Conservation (phyloP, 2,888 invertebrate species). For the Lamproptera curius region DNA sequence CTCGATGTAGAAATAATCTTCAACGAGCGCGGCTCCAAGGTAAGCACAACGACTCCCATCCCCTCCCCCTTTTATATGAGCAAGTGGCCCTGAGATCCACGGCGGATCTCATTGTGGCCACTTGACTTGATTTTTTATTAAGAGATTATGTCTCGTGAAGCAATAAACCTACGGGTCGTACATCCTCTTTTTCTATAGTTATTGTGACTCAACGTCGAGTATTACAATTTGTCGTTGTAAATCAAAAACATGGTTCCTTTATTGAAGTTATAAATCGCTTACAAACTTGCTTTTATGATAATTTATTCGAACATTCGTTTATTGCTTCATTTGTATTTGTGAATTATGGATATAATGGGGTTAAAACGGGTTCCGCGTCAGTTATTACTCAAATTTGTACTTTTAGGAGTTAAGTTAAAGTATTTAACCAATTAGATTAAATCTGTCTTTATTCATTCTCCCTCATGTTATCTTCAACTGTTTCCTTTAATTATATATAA, state of each 20-base stretch:
- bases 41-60: constrained; percentile 77
- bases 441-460: background rate
- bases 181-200: constrained; percentile 34
- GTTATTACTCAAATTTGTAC: no score
- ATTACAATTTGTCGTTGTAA: no score
- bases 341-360: constrained; percentile 24
- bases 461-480: background rate
- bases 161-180: constrained; percentile 16
- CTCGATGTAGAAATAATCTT: constrained; percentile 99
- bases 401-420: no score
- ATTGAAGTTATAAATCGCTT: no score
- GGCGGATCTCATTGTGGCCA: constrained; percentile 50
- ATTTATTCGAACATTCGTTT: constrained; percentile 25
- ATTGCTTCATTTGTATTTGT: constrained; percentile 31
- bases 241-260: no score
- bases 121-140: constrained; percentile 27
- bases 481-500: no score
- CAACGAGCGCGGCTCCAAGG: constrained; percentile 99
- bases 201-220: no score
- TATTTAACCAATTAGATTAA: no score
- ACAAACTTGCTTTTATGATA: no score
- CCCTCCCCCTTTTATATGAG: constrained; percentile 1
- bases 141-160: constrained; percentile 21
- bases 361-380: constrained; percentile 16
- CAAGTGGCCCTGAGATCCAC: constrained; percentile 58